A percentile compares a stretch with the other conserved stretches of the same genome.
phyloP scores from a whole-genome alignment of 2,113 vertebrate genomes.

The Plotosus lineatus region DNA sequence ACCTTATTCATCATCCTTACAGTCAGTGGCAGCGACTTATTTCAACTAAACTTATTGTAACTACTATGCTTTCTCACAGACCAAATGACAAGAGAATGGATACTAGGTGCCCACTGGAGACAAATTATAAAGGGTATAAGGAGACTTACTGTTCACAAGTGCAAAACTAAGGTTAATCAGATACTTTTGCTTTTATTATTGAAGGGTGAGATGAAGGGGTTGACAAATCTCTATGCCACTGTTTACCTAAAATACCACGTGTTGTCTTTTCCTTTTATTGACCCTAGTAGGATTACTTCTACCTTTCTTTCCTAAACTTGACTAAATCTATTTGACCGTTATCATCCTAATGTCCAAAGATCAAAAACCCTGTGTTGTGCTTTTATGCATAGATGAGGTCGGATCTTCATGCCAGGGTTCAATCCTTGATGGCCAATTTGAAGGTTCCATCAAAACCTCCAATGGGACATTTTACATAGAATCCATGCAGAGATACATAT shows the following conservation, averaged over 20 bases:
- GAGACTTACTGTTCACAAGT: background rate
- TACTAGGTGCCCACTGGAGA: background rate
- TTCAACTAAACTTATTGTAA: too few species aligned
- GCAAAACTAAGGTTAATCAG: background rate
- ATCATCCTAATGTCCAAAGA: background rate
- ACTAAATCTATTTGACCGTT: background rate
- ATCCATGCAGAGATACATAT: constrained; percentile 57
- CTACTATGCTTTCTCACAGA: background rate
- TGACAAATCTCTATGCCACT: background rate
- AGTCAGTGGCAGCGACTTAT: too few species aligned
- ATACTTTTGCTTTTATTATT: background rate
- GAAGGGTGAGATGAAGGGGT: background rate
- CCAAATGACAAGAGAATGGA: background rate
- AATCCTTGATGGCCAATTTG: constrained; percentile 75
- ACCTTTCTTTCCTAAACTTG: background rate
- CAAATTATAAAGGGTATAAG: background rate
- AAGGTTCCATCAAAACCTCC: constrained; percentile 73
- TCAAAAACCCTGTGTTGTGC: background rate
- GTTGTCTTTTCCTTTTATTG: background rate
- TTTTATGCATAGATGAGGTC: constrained; percentile 65
- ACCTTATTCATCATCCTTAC: too few species aligned
- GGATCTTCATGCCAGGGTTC: constrained; percentile 77
- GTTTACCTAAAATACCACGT: background rate
- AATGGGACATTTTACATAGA: constrained; percentile 78
- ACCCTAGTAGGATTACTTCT: background rate